Evolutionary conservation across 2,797 vertebrate species (phyloP).

Genomic region (Halcyon chelicuti): DNA sequence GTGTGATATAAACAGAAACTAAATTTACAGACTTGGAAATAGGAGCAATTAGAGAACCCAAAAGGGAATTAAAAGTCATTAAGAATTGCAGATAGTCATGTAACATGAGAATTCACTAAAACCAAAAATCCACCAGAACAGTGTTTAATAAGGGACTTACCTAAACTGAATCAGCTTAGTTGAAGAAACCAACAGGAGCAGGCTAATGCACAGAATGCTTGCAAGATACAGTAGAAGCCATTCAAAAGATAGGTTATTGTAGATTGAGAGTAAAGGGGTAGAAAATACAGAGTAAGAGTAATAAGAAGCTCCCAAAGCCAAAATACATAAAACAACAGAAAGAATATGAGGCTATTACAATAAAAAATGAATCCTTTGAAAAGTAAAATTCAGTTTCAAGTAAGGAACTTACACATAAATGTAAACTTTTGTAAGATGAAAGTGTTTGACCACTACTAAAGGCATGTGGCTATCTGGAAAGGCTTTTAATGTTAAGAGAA

Average conservation of each 20-base stretch:
- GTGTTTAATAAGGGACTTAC: not conserved
- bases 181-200: not conserved
- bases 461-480: not conserved
- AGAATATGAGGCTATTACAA: not conserved
- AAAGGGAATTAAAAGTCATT: not conserved
- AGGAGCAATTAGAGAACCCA: not conserved
- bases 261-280: not conserved
- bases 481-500: not conserved
- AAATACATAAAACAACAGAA: not conserved
- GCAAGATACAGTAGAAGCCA: not conserved
- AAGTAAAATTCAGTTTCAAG: not conserved
- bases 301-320: not conserved
- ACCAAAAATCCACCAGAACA: not conserved
- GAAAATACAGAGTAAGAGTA: not conserved
- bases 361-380: not conserved
- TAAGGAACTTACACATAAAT: not conserved
- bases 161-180: not conserved
- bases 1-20: not conserved
- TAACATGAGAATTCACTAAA: not conserved
- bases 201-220: not conserved
- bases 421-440: not conserved
- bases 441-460: not conserved
- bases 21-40: not conserved
- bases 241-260: not conserved
- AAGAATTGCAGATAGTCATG: not conserved